These are phyloP conservation scores for Drymonia ruficornis DNA, from an alignment of 2,888 invertebrate species.

Conservation along the genomic window DNA sequence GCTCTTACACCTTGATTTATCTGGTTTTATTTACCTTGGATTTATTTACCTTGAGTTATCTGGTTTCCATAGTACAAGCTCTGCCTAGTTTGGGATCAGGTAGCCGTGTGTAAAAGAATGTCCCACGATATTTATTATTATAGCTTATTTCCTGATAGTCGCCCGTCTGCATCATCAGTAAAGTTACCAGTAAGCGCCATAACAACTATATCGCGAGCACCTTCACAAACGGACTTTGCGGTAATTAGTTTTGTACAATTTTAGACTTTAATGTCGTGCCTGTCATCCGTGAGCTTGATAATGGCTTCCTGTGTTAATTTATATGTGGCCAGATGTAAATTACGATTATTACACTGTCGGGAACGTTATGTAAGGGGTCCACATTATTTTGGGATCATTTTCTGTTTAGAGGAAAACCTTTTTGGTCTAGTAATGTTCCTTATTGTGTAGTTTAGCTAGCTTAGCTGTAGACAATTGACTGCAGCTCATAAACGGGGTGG, in stretches of 20 bases:
- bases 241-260: conserved; percentile 76
- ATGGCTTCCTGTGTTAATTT: conserved; percentile 72
- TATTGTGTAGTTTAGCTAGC: neutral
- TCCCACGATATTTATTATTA: too few relatives aligned
- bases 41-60: too few relatives aligned
- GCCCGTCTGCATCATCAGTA: conserved; percentile 12
- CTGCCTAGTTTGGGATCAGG: too few relatives aligned
- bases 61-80: too few relatives aligned
- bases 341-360: conserved; percentile 50
- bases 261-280: conserved; percentile 67
- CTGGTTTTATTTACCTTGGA: too few relatives aligned
- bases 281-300: conserved; percentile 61
- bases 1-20: too few relatives aligned
- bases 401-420: conserved; percentile 6
- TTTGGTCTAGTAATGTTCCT: neutral
- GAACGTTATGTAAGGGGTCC: conserved; percentile 23
- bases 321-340: conserved; percentile 56
- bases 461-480: too few relatives aligned
- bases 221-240: conserved; percentile 52
- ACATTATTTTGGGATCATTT: conserved; percentile 14
- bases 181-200: neutral
- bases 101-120: too few relatives aligned
- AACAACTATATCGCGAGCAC: conserved; percentile 25
- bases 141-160: too few relatives aligned
- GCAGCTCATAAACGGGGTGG: too few relatives aligned